Evolutionary conservation across 2,113 vertebrate genomes (phyloP).

Genomic region (Grus americana): DNA sequence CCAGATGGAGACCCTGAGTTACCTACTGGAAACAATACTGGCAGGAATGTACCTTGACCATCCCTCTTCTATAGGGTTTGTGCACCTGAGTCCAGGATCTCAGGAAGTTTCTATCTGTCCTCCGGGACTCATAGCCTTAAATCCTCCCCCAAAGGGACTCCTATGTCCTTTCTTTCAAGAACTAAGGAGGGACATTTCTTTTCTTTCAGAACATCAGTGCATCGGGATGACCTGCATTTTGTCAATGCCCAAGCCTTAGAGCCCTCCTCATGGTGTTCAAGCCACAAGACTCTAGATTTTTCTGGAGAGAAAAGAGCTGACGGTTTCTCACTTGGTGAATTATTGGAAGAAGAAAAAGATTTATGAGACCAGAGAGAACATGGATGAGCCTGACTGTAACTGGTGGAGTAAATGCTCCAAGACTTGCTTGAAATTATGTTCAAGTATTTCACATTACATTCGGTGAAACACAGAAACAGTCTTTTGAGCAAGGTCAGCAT

Average conservation of each 20-base stretch:
- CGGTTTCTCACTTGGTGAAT: not conserved
- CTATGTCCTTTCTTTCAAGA: not conserved
- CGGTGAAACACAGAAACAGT: not conserved
- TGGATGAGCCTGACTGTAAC: not conserved
- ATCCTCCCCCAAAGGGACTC: not conserved
- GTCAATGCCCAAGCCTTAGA: not conserved
- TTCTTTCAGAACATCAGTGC: not conserved
- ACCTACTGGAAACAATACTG: not conserved
- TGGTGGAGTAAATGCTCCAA: not conserved
- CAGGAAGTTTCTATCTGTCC: not conserved
- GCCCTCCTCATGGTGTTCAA: not conserved
- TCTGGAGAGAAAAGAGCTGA: not conserved
- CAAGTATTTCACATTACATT: not conserved
- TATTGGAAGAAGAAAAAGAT: not conserved
- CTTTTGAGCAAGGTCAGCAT: not conserved
- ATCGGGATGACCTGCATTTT: not conserved
- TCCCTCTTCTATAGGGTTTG: not conserved
- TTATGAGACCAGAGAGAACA: not conserved
- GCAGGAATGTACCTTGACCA: not conserved
- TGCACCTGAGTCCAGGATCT: not conserved
- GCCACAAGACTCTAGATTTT: not conserved
- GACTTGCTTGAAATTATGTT: not conserved
- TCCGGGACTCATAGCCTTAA: not conserved
- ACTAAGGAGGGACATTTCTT: not conserved
- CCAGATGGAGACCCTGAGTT: not conserved